These are phyloP conservation scores for Phrynosoma platyrhinos DNA, from an alignment of 2,113 vertebrate genomes.

Conservation along the genomic window DNA sequence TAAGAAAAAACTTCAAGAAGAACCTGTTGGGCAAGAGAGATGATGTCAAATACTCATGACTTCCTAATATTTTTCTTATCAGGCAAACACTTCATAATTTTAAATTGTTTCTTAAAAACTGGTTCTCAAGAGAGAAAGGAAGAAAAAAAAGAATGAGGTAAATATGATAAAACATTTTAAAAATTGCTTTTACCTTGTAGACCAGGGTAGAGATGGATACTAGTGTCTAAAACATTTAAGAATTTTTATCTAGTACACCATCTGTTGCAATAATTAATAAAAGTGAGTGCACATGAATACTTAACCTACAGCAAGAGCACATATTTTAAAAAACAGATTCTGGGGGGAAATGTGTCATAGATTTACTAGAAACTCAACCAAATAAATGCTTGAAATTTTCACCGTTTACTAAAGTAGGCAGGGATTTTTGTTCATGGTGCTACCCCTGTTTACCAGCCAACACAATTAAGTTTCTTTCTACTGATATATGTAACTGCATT, in stretches of 20 bases:
- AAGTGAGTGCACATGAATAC: not conserved
- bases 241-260: not conserved
- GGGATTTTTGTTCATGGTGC: no score
- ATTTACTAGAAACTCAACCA: not conserved
- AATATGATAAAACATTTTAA: not conserved
- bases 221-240: not conserved
- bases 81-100: conserved; percentile 5
- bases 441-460: no score
- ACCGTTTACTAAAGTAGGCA: no score
- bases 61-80: not conserved
- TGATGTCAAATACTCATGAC: rapidly evolving
- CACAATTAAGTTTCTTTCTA: no score
- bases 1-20: conserved; percentile 99
- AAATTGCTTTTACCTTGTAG: not conserved
- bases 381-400: conserved; percentile 37
- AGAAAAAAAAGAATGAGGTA: not conserved
- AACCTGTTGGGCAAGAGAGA: conserved; percentile 84
- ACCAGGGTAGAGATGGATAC: not conserved
- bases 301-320: not conserved
- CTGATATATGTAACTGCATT: no score
- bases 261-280: not conserved
- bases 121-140: not conserved
- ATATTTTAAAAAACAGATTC: not conserved
- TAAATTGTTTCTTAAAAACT: not conserved
- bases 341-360: not conserved